These are phyloP conservation scores for Ceratina japonica DNA, from an alignment of 1,140 invertebrate genomes.

Conservation along the genomic window DNA sequence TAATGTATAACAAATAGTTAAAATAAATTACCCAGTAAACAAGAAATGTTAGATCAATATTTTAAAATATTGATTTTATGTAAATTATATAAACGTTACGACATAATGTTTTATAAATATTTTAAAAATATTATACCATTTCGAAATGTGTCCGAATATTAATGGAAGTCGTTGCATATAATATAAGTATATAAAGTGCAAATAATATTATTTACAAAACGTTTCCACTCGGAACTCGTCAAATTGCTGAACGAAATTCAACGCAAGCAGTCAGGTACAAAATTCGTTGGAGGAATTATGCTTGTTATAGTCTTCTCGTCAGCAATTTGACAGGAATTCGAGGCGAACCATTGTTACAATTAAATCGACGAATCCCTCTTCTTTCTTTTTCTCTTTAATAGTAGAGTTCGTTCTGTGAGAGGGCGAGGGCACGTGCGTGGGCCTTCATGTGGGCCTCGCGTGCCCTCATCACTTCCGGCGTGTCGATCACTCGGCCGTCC, in stretches of 20 bases:
- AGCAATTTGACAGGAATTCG: not conserved
- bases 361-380: not conserved
- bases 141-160: too few relatives aligned
- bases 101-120: too few relatives aligned
- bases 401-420: conserved; percentile 35
- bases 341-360: not conserved
- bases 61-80: too few relatives aligned
- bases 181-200: too few relatives aligned
- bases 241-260: not conserved
- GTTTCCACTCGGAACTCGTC: conserved; percentile 1
- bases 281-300: not conserved
- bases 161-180: too few relatives aligned
- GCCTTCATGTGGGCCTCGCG: conserved; percentile 72
- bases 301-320: not conserved
- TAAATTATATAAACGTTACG: too few relatives aligned
- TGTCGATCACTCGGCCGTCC: conserved; percentile 70
- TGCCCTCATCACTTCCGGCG: conserved; percentile 75
- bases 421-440: conserved; percentile 65
- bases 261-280: conserved; percentile 35
- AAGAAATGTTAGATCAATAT: too few relatives aligned
- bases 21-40: too few relatives aligned
- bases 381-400: conserved; percentile 7
- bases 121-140: too few relatives aligned
- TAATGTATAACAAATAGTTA: too few relatives aligned
- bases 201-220: conserved; percentile 38